Conservation (phyloP, 1,140 invertebrate species). For the Trypoxylus dichotomus region DNA sequence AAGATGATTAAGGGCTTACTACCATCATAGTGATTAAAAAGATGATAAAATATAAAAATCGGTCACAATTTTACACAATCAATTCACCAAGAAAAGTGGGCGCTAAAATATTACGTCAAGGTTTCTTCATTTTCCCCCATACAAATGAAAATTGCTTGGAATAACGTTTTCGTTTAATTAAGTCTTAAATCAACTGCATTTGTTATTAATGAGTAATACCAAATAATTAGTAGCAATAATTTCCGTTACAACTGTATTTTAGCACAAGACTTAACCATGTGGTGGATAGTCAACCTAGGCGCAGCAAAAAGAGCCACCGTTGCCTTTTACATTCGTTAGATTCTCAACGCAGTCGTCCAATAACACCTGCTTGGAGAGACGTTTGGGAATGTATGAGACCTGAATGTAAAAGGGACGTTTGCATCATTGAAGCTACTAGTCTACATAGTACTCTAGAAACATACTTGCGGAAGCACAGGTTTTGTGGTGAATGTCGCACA, state of each 20-base stretch:
- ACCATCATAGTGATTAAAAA: no score
- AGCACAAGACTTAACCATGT: slow-evolving; percentile 76
- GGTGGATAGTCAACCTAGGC: slow-evolving; percentile 72
- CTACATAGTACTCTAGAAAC: slow-evolving; percentile 83
- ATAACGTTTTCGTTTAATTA: no score
- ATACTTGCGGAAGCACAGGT: slow-evolving; percentile 89
- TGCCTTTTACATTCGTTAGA: slow-evolving; percentile 87
- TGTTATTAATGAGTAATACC: no score
- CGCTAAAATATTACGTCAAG: no score
- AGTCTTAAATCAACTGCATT: no score
- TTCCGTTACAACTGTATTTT: neutral
- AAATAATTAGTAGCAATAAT: no score
- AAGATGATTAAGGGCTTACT: no score
- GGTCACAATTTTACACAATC: no score
- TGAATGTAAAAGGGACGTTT: slow-evolving; percentile 81
- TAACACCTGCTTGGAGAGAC: slow-evolving; percentile 71
- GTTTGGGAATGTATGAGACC: slow-evolving; percentile 87
- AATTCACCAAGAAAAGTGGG: no score
- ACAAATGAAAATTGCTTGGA: no score
- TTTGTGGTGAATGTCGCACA: slow-evolving; percentile 88
- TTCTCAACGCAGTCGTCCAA: slow-evolving; percentile 74
- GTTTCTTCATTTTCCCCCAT: no score
- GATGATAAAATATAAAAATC: no score
- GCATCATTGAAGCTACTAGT: slow-evolving; percentile 80
- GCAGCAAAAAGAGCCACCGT: slow-evolving; percentile 35